These are phyloP conservation scores for Crotalus horridus DNA, from an alignment of 2,113 vertebrate genomes.

Conservation along the genomic window DNA sequence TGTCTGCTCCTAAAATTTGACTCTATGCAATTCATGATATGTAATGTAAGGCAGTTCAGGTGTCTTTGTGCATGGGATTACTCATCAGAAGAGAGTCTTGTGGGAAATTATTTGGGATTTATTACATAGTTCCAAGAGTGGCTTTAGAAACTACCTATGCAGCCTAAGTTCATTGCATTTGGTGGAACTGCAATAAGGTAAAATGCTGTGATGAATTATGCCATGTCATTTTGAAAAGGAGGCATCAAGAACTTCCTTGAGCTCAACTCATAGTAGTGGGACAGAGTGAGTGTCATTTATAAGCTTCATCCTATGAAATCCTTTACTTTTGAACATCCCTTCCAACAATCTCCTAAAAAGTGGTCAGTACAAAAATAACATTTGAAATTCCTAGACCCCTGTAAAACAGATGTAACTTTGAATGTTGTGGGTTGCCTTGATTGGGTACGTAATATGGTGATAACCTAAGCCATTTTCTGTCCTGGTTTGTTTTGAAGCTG, in stretches of 20 bases:
- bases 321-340: background rate
- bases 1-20: background rate
- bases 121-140: background rate
- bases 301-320: background rate
- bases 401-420: background rate
- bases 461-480: background rate
- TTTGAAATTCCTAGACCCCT: background rate
- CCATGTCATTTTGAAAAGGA: background rate
- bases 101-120: background rate
- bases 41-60: background rate
- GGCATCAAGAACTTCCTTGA: background rate
- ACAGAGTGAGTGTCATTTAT: background rate
- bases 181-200: background rate
- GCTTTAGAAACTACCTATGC: background rate
- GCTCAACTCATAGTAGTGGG: background rate
- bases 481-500: background rate
- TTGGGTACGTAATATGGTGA: background rate
- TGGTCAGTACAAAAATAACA: background rate
- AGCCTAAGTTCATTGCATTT: background rate
- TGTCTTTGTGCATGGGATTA: background rate
- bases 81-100: background rate
- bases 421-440: background rate
- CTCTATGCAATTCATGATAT: background rate
- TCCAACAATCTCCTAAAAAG: background rate
- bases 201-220: background rate